Evolutionary conservation across 35 echinoderm and acorn worm genomes (phyloP).

Genomic region (Ophiothrix spiculata): DNA sequence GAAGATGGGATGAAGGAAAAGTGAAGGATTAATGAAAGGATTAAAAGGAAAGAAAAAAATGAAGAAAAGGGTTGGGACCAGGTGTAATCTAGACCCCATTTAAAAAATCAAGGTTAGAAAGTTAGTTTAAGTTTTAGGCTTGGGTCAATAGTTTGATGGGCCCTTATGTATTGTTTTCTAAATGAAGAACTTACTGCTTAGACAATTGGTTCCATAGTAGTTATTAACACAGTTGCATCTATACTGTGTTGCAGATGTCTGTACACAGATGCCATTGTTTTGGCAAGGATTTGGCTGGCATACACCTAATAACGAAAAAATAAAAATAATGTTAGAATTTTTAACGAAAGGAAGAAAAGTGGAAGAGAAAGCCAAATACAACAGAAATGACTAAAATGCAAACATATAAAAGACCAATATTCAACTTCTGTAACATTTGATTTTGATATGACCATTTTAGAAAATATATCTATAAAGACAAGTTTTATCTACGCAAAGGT

Average conservation of each 20-base stretch:
- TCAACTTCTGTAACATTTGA: background rate
- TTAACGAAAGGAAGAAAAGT: background rate
- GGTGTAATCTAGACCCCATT: no score
- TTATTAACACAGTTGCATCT: background rate
- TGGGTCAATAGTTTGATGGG: no score
- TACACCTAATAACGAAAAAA: background rate
- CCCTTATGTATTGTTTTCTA: no score
- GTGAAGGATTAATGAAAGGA: no score
- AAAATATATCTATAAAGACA: no score
- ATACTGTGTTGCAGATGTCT: background rate
- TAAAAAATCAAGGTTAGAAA: no score
- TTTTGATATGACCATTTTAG: background rate
- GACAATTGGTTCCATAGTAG: background rate
- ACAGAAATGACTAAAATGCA: background rate
- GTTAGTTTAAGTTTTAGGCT: no score
- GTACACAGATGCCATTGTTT: background rate
- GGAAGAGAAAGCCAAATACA: background rate
- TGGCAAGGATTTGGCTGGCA: background rate
- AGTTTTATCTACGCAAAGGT: no score
- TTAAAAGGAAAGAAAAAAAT: no score
- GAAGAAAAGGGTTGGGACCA: no score
- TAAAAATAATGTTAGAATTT: background rate
- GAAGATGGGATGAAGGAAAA: no score
- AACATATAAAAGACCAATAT: background rate
- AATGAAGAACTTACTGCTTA: background rate